Evolutionary conservation across 1,140 invertebrate species (phyloP), one percentile per base, ranked within the genome.

Genomic region (Conopomorpha cramerella): DNA sequence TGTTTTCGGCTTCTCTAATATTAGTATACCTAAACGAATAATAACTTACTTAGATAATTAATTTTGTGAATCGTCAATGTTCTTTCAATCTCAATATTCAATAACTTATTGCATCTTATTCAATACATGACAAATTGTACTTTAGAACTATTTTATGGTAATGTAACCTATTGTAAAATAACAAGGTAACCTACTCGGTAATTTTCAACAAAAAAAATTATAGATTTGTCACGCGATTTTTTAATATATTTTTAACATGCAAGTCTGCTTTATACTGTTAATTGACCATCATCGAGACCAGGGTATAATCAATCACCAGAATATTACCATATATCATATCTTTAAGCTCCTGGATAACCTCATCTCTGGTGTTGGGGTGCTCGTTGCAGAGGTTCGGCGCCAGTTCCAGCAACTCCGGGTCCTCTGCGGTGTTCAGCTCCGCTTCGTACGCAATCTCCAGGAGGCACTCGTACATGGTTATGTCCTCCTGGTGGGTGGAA

Each of bases 371-470:
- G 26, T 30, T 34, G 3, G 41, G 41, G 36, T 61, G 42, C 42
- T 74, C 70, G 41, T 63, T 53, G 47, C 70, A 74, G 39, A 45
- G 38, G 36, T 63, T 48, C 13, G 32, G 31, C 2, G 70, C 64
- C 10, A 66, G 11, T 18, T 55, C 59, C 30, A 55, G 16, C 8
- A 70, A 39, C 27, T 74, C 70, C 1, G 59, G 59, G 23, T 61
- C 38, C 34, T 74, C 70, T 7, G 49, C 36, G 0, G 61, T 70
- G 36, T 49, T 51, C 13, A 74, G 26, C 36, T 74, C 70, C 7
- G 70, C 70, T 35, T 71, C 65, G 39, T 46, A 71, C 8, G 55
- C 68, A 25, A 71, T 67, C 32, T 73, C 68, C 12, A 68, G 45
- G 41, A 62, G 68, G 31, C 49, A 46, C 38, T 73, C 47, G 49